Conservation (phyloP, 2,888 invertebrate genomes). For the Stramonita haemastoma region DNA sequence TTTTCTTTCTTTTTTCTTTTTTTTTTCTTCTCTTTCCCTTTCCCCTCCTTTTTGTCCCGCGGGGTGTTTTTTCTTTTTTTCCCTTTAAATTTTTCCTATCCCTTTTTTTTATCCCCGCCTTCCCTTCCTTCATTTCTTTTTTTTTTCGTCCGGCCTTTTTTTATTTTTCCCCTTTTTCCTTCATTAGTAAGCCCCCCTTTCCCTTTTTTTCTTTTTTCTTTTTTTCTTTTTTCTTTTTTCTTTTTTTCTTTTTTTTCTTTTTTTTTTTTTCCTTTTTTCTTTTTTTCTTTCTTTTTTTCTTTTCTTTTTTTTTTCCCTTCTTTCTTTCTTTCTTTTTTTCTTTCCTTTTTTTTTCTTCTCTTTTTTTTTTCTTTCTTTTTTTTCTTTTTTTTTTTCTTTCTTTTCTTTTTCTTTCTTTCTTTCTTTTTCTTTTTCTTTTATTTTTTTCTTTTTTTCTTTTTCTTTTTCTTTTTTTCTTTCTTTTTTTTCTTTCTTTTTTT, state of each 20-base stretch:
- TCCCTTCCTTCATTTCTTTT: neutral
- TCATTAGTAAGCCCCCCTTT: neutral
- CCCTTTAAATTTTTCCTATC: neutral
- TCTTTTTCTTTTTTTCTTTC: constrained; percentile 1
- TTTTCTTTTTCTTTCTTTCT: neutral
- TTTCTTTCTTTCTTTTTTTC: neutral
- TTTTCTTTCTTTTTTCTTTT: neutral
- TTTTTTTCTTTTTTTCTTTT: neutral
- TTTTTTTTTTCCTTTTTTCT: neutral
- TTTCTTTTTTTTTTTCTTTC: no score
- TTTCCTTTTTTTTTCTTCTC: neutral
- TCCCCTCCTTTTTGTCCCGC: neutral
- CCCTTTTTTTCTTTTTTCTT: neutral
- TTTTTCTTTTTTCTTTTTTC: neutral
- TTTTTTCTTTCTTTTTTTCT: neutral
- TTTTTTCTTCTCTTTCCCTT: neutral
- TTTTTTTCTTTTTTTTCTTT: neutral
- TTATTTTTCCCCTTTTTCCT: neutral
- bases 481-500: neutral
- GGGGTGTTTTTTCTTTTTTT: neutral
- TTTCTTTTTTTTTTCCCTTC: neutral
- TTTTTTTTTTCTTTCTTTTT: neutral
- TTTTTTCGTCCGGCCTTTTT: neutral
- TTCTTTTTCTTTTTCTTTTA: neutral
- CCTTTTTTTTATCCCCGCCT: neutral